phyloP scores from a whole-genome alignment of 2,888 invertebrate genomes.

The Koerneria pararmatus region DNA sequence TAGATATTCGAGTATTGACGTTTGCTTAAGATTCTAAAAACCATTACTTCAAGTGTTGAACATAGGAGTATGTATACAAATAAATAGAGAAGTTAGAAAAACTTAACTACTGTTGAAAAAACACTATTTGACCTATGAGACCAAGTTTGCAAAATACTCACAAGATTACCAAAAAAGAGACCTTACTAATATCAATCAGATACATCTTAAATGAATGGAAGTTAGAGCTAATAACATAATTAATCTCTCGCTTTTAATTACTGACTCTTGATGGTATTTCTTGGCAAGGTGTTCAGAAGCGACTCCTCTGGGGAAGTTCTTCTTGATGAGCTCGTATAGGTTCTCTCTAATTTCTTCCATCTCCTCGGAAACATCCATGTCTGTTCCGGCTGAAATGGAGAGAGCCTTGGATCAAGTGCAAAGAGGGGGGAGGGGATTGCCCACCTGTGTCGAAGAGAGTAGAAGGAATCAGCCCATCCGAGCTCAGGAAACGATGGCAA shows the following conservation, averaged over 20 bases:
- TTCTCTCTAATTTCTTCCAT: conserved; percentile 50
- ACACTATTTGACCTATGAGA: not conserved
- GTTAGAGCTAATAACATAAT: not conserved
- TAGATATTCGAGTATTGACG: no score
- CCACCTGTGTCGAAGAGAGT: conserved; percentile 16
- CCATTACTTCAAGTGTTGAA: not conserved
- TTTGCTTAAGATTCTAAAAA: conserved; percentile 9
- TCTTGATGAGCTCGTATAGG: conserved; percentile 44
- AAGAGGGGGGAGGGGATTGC: no score
- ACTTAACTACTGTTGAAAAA: not conserved
- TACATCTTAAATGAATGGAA: no score
- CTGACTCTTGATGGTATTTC: conserved; percentile 45
- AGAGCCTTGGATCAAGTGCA: no score
- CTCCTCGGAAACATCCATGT: conserved; percentile 48
- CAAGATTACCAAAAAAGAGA: no score
- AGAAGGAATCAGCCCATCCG: conserved; percentile 20
- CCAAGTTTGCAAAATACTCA: no score
- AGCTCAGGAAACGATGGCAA: conserved; percentile 11
- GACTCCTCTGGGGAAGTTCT: conserved; percentile 44
- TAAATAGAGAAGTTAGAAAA: not conserved
- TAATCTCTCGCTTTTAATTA: not conserved
- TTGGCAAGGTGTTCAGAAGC: conserved; percentile 40
- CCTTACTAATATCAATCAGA: no score
- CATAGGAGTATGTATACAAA: conserved; percentile 4
- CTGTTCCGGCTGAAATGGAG: conserved; percentile 37